Evolutionary conservation across 1,140 invertebrate species (phyloP).

Genomic region (Danaus plexippus): DNA sequence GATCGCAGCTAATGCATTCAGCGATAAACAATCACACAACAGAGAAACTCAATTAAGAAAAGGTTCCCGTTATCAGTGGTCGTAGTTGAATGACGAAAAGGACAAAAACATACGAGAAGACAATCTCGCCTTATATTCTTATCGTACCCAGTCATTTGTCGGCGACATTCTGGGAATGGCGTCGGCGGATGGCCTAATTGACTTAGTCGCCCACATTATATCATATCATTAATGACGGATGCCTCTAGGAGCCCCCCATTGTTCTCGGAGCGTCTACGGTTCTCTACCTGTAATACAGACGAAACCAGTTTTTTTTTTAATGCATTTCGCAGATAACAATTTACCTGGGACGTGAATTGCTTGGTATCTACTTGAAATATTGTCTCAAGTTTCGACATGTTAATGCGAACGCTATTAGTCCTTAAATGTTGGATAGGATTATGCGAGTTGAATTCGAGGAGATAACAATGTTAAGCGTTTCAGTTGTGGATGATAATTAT

Average conservation of each 20-base stretch:
- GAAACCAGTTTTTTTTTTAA: conserved; percentile 37
- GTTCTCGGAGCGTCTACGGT: conserved; percentile 53
- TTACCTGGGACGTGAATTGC: conserved; percentile 45
- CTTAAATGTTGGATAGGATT: conserved; percentile 1
- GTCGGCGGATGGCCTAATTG: conserved; percentile 67
- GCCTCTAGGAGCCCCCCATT: conserved; percentile 58
- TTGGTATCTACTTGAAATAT: conserved; percentile 23
- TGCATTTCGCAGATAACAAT: conserved; percentile 31
- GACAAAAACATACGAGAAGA: conserved; percentile 39
- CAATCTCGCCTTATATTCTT: conserved; percentile 50
- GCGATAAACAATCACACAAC: conserved; percentile 52
- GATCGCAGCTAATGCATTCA: conserved; percentile 41
- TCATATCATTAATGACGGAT: conserved; percentile 54
- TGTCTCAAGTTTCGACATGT: conserved; percentile 23
- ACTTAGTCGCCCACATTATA: conserved; percentile 62
- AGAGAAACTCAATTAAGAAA: conserved; percentile 64
- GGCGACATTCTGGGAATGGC: conserved; percentile 65
- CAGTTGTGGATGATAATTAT: too few species aligned
- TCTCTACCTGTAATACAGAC: conserved; percentile 45
- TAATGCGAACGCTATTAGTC: conserved; percentile 22
- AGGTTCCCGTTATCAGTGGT: conserved; percentile 55
- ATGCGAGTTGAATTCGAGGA: too few species aligned
- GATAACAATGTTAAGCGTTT: too few species aligned
- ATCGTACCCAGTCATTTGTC: conserved; percentile 62
- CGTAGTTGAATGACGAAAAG: conserved; percentile 31